Conservation (phyloP, 1,140 invertebrate species). For the Penaeus chinensis region DNA sequence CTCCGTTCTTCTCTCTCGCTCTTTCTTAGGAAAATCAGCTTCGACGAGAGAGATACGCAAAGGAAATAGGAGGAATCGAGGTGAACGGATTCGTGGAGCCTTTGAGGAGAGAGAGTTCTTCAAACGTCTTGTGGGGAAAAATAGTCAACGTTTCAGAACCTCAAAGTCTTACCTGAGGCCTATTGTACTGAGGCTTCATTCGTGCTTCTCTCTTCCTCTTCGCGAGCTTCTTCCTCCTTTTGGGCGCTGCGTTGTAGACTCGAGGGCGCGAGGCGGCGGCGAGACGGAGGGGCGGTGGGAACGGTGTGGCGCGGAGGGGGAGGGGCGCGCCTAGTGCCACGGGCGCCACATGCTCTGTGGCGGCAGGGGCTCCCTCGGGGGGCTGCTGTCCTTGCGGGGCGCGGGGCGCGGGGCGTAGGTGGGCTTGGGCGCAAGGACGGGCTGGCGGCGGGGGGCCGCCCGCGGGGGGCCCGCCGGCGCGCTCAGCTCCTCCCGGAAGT, state of each 20-base stretch:
- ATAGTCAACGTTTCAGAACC: too few species aligned
- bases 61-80: too few species aligned
- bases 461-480: conserved; percentile 5
- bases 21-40: too few species aligned
- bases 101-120: too few species aligned
- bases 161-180: too few species aligned
- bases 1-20: too few species aligned
- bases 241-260: neutral
- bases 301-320: neutral
- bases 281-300: neutral
- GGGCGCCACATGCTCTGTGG: conserved; percentile 46
- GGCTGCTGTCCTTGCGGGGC: conserved; percentile 27
- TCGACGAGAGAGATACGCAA: too few species aligned
- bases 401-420: neutral
- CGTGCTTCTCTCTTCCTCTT: too few species aligned
- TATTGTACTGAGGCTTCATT: too few species aligned
- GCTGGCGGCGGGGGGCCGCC: conserved; percentile 20
- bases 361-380: conserved; percentile 13
- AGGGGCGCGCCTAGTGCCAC: conserved; percentile 28
- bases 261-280: neutral
- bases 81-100: too few species aligned
- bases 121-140: too few species aligned
- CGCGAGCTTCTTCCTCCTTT: neutral
- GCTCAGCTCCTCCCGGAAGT: conserved; percentile 45
- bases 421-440: conserved; percentile 40